phyloP scores from a whole-genome alignment of 2,797 vertebrate species.

The Poecilia picta region DNA sequence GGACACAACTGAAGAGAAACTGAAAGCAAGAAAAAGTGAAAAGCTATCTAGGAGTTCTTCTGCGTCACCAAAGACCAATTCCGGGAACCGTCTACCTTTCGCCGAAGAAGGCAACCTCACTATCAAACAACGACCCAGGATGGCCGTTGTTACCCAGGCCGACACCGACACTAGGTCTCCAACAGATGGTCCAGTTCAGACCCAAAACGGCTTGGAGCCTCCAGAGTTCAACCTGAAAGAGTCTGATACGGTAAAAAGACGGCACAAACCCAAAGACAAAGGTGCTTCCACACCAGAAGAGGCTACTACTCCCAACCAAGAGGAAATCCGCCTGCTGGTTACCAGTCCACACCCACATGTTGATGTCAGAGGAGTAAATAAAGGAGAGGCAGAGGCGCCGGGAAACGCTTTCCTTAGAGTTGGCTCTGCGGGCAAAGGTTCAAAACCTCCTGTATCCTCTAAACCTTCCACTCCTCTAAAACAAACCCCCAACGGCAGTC shows the following conservation, averaged over 20 bases:
- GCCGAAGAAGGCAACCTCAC: slow-evolving; percentile 95
- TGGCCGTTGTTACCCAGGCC: slow-evolving; percentile 28
- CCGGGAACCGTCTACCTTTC: slow-evolving; percentile 88
- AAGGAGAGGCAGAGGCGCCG: slow-evolving; percentile 73
- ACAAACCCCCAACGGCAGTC: slow-evolving; percentile 45
- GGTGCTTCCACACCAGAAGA: slow-evolving; percentile 80
- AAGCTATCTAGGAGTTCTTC: slow-evolving; percentile 46
- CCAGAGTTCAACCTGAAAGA: slow-evolving; percentile 92
- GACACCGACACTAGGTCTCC: slow-evolving; percentile 33
- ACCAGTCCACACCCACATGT: slow-evolving; percentile 75
- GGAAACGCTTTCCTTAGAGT: slow-evolving; percentile 71
- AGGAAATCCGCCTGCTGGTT: slow-evolving; percentile 74
- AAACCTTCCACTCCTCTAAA: slow-evolving; percentile 71
- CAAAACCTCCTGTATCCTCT: slow-evolving; percentile 67
- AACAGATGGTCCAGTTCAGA: slow-evolving; percentile 26
- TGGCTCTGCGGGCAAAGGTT: slow-evolving; percentile 68
- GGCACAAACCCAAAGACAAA: slow-evolving; percentile 87
- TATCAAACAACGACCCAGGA: slow-evolving; percentile 92
- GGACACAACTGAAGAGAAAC: slow-evolving; percentile 72
- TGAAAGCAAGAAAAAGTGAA: slow-evolving; percentile 37
- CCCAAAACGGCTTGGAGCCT: slow-evolving; percentile 49
- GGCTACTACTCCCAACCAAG: slow-evolving; percentile 41
- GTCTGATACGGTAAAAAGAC: slow-evolving; percentile 93
- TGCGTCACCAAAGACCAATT: slow-evolving; percentile 80
- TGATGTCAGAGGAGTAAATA: slow-evolving; percentile 60